These are phyloP conservation scores for Bombus ignitus DNA, from an alignment of 1,140 invertebrate genomes.

Conservation along the genomic window DNA sequence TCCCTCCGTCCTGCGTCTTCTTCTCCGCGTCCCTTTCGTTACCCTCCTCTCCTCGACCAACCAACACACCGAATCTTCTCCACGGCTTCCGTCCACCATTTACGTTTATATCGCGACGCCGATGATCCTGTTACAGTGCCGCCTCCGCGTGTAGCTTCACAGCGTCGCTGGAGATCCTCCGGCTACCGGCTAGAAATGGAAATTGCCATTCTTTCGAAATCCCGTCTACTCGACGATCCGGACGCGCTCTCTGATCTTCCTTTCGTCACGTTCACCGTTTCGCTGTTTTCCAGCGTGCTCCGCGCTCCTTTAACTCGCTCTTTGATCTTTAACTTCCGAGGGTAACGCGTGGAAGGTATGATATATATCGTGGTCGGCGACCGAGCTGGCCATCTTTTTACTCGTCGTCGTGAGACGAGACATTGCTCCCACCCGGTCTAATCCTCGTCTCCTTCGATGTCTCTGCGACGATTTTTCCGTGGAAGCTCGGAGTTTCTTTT, in stretches of 20 bases:
- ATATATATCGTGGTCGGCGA: neutral
- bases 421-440: neutral
- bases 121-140: constrained; percentile 65
- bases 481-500: constrained; percentile 19
- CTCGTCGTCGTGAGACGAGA: neutral
- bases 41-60: neutral
- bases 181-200: constrained; percentile 59
- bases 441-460: constrained; percentile 46
- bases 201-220: constrained; percentile 62
- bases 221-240: constrained; percentile 40
- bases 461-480: neutral
- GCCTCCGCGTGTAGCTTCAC: constrained; percentile 40
- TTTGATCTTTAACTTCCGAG: neutral
- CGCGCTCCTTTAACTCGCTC: neutral
- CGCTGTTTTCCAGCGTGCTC: no score
- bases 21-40: constrained; percentile 21
- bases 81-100: constrained; percentile 64
- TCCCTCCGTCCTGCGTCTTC: constrained; percentile 52
- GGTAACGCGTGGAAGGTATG: no score
- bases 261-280: no score
- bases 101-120: constrained; percentile 74
- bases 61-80: constrained; percentile 28
- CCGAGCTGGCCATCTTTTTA: neutral
- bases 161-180: constrained; percentile 33
- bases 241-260: no score